Evolutionary conservation across 1,140 invertebrate genomes (phyloP).

Genomic region (Bombus picipes): DNA sequence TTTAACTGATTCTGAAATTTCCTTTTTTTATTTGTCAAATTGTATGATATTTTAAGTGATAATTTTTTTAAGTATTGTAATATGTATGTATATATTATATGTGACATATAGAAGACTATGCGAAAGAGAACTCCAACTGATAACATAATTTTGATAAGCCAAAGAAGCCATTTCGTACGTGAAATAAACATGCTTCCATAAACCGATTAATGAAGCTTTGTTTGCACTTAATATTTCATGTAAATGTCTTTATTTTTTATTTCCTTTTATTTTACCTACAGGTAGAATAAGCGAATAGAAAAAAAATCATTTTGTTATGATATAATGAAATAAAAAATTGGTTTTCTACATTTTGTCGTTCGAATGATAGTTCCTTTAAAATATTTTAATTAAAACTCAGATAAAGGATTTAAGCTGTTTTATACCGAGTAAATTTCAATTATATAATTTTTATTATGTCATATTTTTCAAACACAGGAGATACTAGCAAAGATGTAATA

Average conservation of each 20-base stretch:
- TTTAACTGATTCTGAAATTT: not conserved
- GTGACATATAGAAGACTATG: not conserved
- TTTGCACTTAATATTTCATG: not conserved
- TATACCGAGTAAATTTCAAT: not conserved
- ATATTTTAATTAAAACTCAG: not conserved
- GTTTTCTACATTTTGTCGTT: slow-evolving; percentile 4
- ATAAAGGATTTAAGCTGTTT: not conserved
- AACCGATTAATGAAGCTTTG: not conserved
- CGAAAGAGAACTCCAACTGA: not conserved
- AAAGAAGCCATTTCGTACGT: not conserved
- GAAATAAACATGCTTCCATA: not conserved
- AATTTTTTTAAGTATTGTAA: not conserved
- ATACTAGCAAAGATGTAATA: slow-evolving; percentile 2
- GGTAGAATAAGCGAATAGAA: not conserved
- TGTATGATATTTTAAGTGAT: not conserved
- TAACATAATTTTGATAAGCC: slow-evolving; percentile 9
- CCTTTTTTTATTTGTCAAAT: not conserved
- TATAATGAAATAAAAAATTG: slow-evolving; percentile 31
- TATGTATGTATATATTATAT: slow-evolving; percentile 4
- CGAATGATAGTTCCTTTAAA: not conserved
- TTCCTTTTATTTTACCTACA: not conserved
- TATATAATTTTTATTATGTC: not conserved
- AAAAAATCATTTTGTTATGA: slow-evolving; percentile 6
- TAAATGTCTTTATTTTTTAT: not conserved
- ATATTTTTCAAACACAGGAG: not conserved